Base-by-base conservation (phyloP, 30 jellyfish, hydroid and myxozoan genomes). In the Phacellophora camtschatica region DNA sequence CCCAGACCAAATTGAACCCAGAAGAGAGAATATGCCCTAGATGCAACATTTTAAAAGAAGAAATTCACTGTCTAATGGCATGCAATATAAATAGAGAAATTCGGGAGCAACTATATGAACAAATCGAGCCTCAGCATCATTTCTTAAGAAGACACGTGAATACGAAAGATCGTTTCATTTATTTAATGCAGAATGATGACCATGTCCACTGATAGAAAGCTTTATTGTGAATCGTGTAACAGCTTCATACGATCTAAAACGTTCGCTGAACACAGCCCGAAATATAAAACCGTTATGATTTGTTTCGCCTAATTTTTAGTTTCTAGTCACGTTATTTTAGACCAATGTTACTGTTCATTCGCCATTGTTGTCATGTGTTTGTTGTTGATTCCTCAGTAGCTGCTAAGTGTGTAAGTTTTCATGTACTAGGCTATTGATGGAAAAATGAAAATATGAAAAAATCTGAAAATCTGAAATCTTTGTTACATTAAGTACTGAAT, bases 391-490 rank as follows among this genome's bases (percentile, higher is more conserved):
- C 67, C 67, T n/a, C 67, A 53, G 24, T 53, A 53, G 67, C 67
- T 53, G 22, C 18, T 53, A 7, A 53, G 5, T 5, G 10, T 9
- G 10, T 9, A 9, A 6, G n/a, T 7, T 51, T 5, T 51, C 22
- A 30, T 51, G 22, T 30, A 13, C 22, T 51, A n/a, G n/a, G n/a
- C n/a, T n/a, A n/a, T n/a, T n/a, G n/a, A n/a, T n/a, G n/a, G n/a
- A n/a, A n/a, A n/a, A 30, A 51, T 51, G 67, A 30, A 51, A 51
- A 27, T n/a, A 58, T 5, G 13, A 5, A 13, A 39, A 39, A 39
- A 39, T 39, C 53, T 19, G 45, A 58, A 58, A 58, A 58, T 58
- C 74, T 58, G 74, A 58, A 58, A 58, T 58, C 74, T 58, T n/a
- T n/a, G n/a, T n/a, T n/a, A n/a, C n/a, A n/a, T n/a, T n/a, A n/a